Conservation (phyloP, 2,888 invertebrate genomes). For the Stomorhina lunata region DNA sequence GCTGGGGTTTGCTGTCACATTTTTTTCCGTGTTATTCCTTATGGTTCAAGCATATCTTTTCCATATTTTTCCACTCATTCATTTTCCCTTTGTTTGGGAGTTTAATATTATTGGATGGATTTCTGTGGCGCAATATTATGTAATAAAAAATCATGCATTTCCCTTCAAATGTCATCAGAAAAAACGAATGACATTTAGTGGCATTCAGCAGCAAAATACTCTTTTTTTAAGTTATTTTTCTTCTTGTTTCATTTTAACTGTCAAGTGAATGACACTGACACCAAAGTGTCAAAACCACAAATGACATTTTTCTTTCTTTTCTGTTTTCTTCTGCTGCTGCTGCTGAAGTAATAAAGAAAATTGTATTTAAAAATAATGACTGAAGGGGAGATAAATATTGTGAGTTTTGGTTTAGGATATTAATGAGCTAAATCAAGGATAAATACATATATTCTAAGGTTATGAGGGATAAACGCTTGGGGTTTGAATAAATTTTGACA, state of each 20-base stretch:
- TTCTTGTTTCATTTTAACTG: conserved; percentile 34
- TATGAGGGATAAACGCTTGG: background rate
- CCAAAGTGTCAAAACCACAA: conserved; percentile 63
- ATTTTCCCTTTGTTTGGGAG: too few relatives aligned
- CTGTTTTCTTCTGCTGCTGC: too few relatives aligned
- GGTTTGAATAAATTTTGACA: too few relatives aligned
- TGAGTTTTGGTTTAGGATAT: too few relatives aligned
- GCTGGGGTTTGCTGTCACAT: conserved; percentile 6
- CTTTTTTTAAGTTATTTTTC: background rate
- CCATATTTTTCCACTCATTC: background rate
- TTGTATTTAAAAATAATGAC: background rate
- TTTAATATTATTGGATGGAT: too few relatives aligned
- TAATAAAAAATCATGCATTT: conserved; percentile 47
- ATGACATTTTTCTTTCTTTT: too few relatives aligned
- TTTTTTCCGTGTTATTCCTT: background rate
- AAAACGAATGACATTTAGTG: conserved; percentile 16
- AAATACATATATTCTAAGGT: too few relatives aligned
- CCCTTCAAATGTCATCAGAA: conserved; percentile 42
- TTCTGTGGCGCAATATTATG: conserved; percentile 40
- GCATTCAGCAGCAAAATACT: background rate
- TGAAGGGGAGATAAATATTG: too few relatives aligned
- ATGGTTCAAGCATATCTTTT: background rate
- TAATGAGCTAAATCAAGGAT: too few relatives aligned
- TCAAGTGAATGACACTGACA: conserved; percentile 64
- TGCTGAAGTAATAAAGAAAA: conserved; percentile 45